Conservation (phyloP, 2,113 vertebrate genomes). For the Pterophyllum scalare region DNA sequence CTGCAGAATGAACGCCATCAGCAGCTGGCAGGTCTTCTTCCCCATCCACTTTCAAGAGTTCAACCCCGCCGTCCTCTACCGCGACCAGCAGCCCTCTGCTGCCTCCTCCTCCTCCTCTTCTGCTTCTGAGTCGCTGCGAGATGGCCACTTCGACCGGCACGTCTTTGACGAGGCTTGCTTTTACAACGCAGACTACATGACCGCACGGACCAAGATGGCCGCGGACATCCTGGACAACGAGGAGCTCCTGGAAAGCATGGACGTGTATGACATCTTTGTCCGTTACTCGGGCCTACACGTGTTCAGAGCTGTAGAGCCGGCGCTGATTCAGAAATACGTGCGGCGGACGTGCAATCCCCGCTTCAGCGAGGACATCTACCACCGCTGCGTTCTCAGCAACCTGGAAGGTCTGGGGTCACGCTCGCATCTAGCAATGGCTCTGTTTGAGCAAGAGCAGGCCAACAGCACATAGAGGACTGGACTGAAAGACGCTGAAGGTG, state of each 20-base stretch:
- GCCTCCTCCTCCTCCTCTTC: constrained; percentile 75
- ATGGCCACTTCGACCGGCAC: constrained; percentile 92
- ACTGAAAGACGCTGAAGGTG: not conserved
- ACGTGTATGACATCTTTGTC: constrained; percentile 95
- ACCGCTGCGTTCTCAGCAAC: constrained; percentile 94
- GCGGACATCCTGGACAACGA: constrained; percentile 89
- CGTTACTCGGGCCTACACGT: constrained; percentile 94
- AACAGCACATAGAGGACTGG: constrained; percentile 87
- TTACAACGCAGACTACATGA: constrained; percentile 96
- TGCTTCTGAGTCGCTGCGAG: constrained; percentile 79
- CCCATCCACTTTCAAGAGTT: constrained; percentile 97
- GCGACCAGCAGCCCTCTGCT: constrained; percentile 82
- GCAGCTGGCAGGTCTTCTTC: constrained; percentile 97
- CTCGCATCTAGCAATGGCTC: constrained; percentile 90
- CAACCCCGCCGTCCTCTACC: constrained; percentile 86
- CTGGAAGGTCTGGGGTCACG: constrained; percentile 92
- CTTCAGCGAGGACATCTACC: constrained; percentile 94
- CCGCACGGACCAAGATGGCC: constrained; percentile 89
- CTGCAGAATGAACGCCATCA: constrained; percentile 97
- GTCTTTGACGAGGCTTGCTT: constrained; percentile 95
- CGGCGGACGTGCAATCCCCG: constrained; percentile 89
- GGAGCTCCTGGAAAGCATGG: constrained; percentile 92
- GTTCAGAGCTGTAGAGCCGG: constrained; percentile 94
- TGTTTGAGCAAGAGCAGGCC: constrained; percentile 96
- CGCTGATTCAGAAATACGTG: constrained; percentile 91